These are phyloP conservation scores for Philypnodon macrostomus DNA, from an alignment of 2,797 vertebrate species.

Conservation along the genomic window DNA sequence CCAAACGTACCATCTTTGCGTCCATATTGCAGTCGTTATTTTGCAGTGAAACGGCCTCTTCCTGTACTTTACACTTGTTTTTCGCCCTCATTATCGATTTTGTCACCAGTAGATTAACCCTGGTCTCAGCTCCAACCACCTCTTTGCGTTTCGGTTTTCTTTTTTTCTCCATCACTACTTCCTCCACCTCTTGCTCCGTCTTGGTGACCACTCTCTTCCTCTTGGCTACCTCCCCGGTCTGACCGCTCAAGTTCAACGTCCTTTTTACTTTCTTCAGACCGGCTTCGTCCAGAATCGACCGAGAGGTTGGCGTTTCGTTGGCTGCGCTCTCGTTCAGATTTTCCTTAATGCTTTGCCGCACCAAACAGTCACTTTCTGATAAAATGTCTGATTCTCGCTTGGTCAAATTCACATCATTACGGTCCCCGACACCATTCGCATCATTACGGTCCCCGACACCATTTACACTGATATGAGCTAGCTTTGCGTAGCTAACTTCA, in stretches of 20 bases:
- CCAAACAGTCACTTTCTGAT: not conserved
- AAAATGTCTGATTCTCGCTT: slow-evolving; percentile 1
- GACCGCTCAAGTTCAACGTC: slow-evolving; percentile 7
- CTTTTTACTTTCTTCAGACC: slow-evolving; percentile 33
- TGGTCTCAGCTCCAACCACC: not conserved
- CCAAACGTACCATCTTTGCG: slow-evolving; percentile 6
- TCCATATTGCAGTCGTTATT: slow-evolving; percentile 24
- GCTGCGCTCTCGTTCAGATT: not conserved
- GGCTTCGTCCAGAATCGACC: not conserved
- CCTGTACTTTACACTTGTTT: slow-evolving; percentile 31
- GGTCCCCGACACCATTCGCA: not conserved
- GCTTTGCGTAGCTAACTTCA: slow-evolving; percentile 6
- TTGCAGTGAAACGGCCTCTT: slow-evolving; percentile 1
- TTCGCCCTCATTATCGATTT: slow-evolving; percentile 23
- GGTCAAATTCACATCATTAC: not conserved
- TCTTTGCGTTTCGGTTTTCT: slow-evolving; percentile 4
- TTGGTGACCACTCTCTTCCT: slow-evolving; percentile 34
- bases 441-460: not conserved
- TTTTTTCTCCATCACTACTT: not conserved
- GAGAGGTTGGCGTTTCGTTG: not conserved
- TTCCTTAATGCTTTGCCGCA: not conserved
- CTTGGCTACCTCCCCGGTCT: slow-evolving; percentile 21
- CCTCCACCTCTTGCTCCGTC: not conserved
- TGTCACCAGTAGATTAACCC: slow-evolving; percentile 4
- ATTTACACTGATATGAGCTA: slow-evolving; percentile 3